phyloP scores from a whole-genome alignment of 2,113 vertebrate genomes.

The Cranoglanis bouderius region DNA sequence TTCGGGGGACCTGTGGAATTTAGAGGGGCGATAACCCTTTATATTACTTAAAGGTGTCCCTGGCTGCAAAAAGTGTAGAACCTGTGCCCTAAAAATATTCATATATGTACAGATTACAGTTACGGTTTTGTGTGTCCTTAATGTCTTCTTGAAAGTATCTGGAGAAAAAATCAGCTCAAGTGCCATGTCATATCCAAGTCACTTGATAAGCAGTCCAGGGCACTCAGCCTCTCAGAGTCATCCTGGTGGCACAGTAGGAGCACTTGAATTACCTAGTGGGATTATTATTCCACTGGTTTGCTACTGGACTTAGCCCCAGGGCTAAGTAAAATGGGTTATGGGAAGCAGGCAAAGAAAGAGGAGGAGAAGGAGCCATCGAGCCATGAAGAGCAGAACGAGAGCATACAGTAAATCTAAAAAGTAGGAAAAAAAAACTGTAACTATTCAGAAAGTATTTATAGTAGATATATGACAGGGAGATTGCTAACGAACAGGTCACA shows the following conservation, averaged over 20 bases:
- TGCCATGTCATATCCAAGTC: not conserved
- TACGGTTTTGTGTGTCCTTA: not conserved
- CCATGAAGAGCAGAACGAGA: not conserved
- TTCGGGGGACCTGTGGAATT: no score
- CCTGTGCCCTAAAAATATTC: not conserved
- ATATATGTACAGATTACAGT: not conserved
- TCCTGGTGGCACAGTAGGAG: not conserved
- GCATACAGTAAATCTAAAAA: not conserved
- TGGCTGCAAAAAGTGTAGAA: not conserved
- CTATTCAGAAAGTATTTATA: not conserved
- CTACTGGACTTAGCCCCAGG: not conserved
- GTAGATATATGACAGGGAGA: not conserved
- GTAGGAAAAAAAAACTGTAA: not conserved
- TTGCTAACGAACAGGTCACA: not conserved
- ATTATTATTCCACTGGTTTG: constrained; percentile 41
- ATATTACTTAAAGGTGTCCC: not conserved
- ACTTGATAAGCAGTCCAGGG: not conserved
- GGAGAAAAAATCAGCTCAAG: not conserved
- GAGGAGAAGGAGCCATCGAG: not conserved
- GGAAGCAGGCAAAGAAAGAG: not conserved
- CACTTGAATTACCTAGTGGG: constrained; percentile 17
- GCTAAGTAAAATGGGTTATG: constrained; percentile 15
- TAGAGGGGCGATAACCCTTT: not conserved
- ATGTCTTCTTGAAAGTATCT: not conserved
- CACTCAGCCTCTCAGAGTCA: not conserved